Evolutionary conservation across 2,797 vertebrate species (phyloP), one percentile per base, ranked within the genome.

Genomic region (Poecilia wingei): DNA sequence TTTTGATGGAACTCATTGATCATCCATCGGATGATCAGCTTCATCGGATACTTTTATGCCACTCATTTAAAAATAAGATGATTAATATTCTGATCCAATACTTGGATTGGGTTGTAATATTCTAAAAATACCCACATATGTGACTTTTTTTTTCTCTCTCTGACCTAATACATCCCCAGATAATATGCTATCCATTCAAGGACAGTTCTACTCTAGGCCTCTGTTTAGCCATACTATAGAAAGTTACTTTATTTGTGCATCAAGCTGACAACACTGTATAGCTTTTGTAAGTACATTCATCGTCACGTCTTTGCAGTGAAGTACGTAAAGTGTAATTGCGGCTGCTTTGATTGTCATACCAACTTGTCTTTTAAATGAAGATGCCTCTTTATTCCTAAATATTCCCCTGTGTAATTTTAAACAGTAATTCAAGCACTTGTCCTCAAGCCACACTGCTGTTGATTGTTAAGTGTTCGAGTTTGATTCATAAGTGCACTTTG

Each of bases 341-440:
- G 59, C 73, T 39, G n/a, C 7, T 76, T 84, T 92, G 79, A 88
- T 90, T 87, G 59, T 75, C 84, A 73, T 76, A 78, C 78, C 71
- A 79, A 43, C 76, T 79, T 84, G 12, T 13, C 12, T 77, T 33
- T 76, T 25, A 77, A 57, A 81, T 70, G 12, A 70, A 75, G 12
- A 46, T 0, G 4, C 51, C 25, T 78, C 41, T 16, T 86, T 86
- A 72, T 79, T 86, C 77, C 33, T 74, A 66, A 61, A 78, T 25
- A 79, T 68, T 80, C 22, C 66, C 83, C 76, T 84, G 33, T 85
- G 4, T 84, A 77, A 81, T 82, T 87, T 77, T 43, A 16, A 61
- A 33, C 47, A 12, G 49, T 86, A 85, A 86, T 85, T 89, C 61
- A 33, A 49, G 57, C n/a, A 69, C 55, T 79, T 81, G 86, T 78